A percentile compares a stretch with the other conserved stretches of the same genome.
Conservation (phyloP, 2,888 invertebrate species). For the Diachrysia chrysitis region DNA sequence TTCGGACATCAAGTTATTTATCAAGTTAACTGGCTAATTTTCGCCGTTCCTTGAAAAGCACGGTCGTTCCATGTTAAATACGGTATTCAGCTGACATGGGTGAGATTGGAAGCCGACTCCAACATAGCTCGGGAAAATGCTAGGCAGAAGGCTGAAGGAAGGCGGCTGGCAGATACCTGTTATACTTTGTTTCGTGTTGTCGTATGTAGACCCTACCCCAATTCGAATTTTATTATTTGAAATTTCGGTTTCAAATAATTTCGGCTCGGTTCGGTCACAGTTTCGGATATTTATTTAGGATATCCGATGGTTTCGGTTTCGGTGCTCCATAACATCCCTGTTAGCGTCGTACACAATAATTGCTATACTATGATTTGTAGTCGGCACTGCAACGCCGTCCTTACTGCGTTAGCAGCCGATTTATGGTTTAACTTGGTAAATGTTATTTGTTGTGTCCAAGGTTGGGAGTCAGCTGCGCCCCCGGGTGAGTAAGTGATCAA, state of each 20-base stretch:
- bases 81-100: too few species aligned
- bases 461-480: slow-evolving; percentile 6
- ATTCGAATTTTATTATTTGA: too few species aligned
- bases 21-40: too few species aligned
- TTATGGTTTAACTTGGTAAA: slow-evolving; percentile 32
- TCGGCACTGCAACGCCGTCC: slow-evolving; percentile 51
- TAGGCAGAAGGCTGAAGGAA: too few species aligned
- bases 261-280: too few species aligned
- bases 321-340: slow-evolving; percentile 13
- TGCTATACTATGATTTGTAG: slow-evolving; percentile 56
- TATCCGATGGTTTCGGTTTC: not conserved
- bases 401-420: slow-evolving; percentile 46
- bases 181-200: too few species aligned
- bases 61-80: too few species aligned
- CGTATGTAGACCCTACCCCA: too few species aligned
- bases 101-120: too few species aligned
- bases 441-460: slow-evolving; percentile 41
- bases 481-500: slow-evolving; percentile 3
- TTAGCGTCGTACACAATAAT: slow-evolving; percentile 50
- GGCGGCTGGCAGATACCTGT: too few species aligned
- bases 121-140: not conserved
- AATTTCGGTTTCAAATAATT: too few species aligned
- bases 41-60: too few species aligned
- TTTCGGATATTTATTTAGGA: slow-evolving; percentile 1
- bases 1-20: not conserved